Percentiles rank a stretch among this genome's conserved stretches.
Conservation (phyloP, 2,797 vertebrate genomes). For the Stomatorhinus walkeri region DNA sequence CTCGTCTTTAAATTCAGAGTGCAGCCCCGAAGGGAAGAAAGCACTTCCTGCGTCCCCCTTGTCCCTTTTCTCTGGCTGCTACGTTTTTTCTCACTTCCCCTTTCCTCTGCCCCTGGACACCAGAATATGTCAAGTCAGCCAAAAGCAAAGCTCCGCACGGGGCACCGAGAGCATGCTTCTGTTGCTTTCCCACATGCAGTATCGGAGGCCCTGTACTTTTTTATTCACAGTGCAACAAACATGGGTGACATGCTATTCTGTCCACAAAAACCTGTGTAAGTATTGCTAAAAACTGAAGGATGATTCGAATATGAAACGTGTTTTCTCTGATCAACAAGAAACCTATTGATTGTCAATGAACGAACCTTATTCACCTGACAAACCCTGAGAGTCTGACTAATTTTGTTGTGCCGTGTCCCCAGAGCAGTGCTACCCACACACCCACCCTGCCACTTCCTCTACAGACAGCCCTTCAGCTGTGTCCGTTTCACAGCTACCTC, state of each 20-base stretch:
- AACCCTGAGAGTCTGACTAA: constrained; percentile 8
- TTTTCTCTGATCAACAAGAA: neutral
- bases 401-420: constrained; percentile 16
- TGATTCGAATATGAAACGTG: neutral
- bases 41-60: constrained; percentile 45
- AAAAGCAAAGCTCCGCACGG: constrained; percentile 26
- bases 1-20: neutral
- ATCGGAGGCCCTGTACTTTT: neutral
- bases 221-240: constrained; percentile 40
- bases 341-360: neutral
- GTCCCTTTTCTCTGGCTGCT: constrained; percentile 34
- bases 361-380: constrained; percentile 17
- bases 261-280: neutral
- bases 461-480: constrained; percentile 27
- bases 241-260: constrained; percentile 23
- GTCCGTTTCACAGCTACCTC: constrained; percentile 36
- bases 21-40: constrained; percentile 9
- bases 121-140: constrained; percentile 50
- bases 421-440: neutral
- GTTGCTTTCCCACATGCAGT: neutral
- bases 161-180: neutral
- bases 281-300: neutral
- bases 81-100: constrained; percentile 49
- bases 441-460: constrained; percentile 40
- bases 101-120: constrained; percentile 49